phyloP scores from a whole-genome alignment of 2,888 invertebrate species.

The Xestia rhomboidea region DNA sequence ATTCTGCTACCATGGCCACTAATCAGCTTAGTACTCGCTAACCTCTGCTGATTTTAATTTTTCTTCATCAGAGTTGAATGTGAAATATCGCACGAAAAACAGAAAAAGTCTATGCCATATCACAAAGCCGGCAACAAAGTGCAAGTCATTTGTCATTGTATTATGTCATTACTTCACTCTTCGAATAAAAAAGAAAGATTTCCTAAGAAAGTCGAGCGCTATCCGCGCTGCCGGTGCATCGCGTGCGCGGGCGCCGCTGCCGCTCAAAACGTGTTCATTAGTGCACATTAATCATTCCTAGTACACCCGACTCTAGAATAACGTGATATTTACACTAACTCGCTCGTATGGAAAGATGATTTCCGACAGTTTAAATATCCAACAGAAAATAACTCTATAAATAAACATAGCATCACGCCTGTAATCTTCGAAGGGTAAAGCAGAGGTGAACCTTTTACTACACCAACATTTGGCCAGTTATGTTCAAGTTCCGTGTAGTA shows the following conservation, averaged over 20 bases:
- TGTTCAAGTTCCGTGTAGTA: background rate
- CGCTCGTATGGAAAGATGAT: constrained; percentile 57
- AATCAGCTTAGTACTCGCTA: background rate
- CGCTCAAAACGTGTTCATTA: constrained; percentile 70
- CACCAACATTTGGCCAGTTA: background rate
- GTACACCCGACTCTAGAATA: constrained; percentile 59
- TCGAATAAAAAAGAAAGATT: constrained; percentile 57
- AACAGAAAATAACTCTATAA: constrained; percentile 14
- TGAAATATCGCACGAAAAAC: constrained; percentile 5
- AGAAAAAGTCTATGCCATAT: constrained; percentile 15
- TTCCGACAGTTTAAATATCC: constrained; percentile 59
- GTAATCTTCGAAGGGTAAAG: too few relatives aligned
- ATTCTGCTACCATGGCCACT: background rate
- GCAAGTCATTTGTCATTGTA: constrained; percentile 58
- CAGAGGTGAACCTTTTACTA: too few relatives aligned
- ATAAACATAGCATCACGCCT: background rate
- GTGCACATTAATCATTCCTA: constrained; percentile 72
- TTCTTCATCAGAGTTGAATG: background rate
- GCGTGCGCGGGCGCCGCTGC: constrained; percentile 55
- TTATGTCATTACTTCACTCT: constrained; percentile 52
- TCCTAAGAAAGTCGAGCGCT: constrained; percentile 56
- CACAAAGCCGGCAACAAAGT: constrained; percentile 38
- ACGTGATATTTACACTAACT: constrained; percentile 62
- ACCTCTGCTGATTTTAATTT: background rate
- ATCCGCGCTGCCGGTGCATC: constrained; percentile 34